Conservation (phyloP, 2,888 invertebrate genomes). For the Cetonia aurata region DNA sequence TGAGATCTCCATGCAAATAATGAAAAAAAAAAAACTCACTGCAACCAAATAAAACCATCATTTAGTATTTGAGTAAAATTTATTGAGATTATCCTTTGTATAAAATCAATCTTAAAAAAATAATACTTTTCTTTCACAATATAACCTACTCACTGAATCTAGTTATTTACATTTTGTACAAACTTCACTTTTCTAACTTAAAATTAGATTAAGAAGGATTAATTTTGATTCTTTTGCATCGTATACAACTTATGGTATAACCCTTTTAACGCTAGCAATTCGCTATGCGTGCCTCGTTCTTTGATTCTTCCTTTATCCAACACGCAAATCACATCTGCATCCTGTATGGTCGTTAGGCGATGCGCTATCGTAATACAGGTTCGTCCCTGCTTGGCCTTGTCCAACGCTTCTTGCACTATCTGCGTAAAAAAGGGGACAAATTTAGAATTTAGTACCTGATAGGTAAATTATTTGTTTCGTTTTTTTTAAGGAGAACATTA, state of each 20-base stretch:
- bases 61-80: no score
- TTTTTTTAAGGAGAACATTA: no score
- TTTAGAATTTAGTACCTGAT: slow-evolving; percentile 3
- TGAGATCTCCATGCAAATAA: no score
- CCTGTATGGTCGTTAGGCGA: slow-evolving; percentile 85
- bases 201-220: not conserved
- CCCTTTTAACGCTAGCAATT: slow-evolving; percentile 75
- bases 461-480: no score
- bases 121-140: not conserved
- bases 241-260: slow-evolving; percentile 72
- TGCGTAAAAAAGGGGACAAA: slow-evolving; percentile 57
- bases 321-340: slow-evolving; percentile 83
- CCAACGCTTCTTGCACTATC: slow-evolving; percentile 90
- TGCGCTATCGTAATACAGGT: slow-evolving; percentile 91
- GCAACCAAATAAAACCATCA: no score
- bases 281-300: slow-evolving; percentile 78
- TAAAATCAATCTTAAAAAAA: no score
- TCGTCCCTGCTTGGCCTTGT: slow-evolving; percentile 82
- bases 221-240: slow-evolving; percentile 10
- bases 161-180: not conserved
- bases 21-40: no score
- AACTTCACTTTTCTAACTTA: no score
- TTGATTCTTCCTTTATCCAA: slow-evolving; percentile 76
- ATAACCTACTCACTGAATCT: not conserved
- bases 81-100: no score